A percentile compares a stretch with the other conserved stretches of the same genome.
Conservation (phyloP, 2,888 invertebrate genomes). For the Priocnemis perturbator region DNA sequence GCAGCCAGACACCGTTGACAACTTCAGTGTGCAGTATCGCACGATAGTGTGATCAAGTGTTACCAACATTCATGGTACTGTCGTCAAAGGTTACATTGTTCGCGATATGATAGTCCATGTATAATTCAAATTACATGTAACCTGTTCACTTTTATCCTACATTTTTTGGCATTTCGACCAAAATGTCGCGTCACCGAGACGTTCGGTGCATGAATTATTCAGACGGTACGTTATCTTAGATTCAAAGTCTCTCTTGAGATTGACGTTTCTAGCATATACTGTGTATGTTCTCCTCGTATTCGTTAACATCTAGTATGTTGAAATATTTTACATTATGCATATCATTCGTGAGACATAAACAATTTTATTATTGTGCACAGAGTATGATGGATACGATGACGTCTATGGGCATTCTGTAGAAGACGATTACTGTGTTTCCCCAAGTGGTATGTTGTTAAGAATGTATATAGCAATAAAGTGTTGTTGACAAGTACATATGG, state of each 20-base stretch:
- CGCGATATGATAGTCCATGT: too few species aligned
- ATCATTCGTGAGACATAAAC: conserved; percentile 15
- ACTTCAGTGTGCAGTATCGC: too few species aligned
- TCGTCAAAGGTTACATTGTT: too few species aligned
- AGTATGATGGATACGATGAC: conserved; percentile 93
- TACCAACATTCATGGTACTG: too few species aligned
- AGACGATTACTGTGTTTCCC: conserved; percentile 93
- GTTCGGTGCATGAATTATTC: conserved; percentile 89
- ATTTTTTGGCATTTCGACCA: conserved; percentile 38
- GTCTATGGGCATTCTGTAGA: conserved; percentile 96
- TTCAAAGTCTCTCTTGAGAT: conserved; percentile 1
- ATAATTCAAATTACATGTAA: too few species aligned
- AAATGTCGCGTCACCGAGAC: conserved; percentile 92
- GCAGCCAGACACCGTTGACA: too few species aligned
- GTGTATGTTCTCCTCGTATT: neutral
- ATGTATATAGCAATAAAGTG: conserved; percentile 9
- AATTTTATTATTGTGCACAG: conserved; percentile 67
- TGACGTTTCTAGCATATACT: neutral
- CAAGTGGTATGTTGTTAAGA: conserved; percentile 80
- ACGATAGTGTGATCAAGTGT: too few species aligned
- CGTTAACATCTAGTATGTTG: neutral
- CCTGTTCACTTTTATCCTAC: too few species aligned
- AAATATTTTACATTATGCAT: neutral
- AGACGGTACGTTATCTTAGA: conserved; percentile 78
- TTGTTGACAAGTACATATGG: neutral